A percentile compares a stretch with the other conserved stretches of the same genome.
Evolutionary conservation across 2,797 vertebrate species (phyloP).

Genomic region (Clarias laeviceps): DNA sequence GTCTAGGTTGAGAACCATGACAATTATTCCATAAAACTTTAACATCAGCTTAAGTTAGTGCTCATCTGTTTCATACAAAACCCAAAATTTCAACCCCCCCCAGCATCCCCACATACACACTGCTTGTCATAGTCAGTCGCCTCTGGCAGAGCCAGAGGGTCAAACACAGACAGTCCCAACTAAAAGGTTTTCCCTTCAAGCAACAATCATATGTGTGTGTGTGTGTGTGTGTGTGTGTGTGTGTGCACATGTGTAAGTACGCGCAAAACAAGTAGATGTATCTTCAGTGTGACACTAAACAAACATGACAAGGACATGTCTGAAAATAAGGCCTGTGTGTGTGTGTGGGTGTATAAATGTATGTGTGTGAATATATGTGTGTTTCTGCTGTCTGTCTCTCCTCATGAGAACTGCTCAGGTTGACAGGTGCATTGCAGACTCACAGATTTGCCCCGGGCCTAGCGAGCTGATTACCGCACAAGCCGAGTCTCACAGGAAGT

Average conservation of each 20-base stretch:
- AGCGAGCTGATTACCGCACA: constrained; percentile 69
- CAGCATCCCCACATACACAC: constrained; percentile 12
- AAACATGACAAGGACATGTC: constrained; percentile 44
- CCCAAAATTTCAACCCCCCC: constrained; percentile 42
- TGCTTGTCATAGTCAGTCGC: constrained; percentile 50
- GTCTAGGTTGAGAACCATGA: constrained; percentile 11
- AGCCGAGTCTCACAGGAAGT: constrained; percentile 69
- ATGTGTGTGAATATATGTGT: constrained; percentile 14
- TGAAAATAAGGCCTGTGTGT: constrained; percentile 16
- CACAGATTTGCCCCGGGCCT: constrained; percentile 64
- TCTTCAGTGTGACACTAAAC: constrained; percentile 47
- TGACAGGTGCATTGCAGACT: constrained; percentile 64
- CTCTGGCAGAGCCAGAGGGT: constrained; percentile 56
- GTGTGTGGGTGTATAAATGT: constrained; percentile 29
- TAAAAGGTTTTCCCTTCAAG: constrained; percentile 61
- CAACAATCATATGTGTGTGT: constrained; percentile 38
- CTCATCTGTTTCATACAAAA: constrained; percentile 50
- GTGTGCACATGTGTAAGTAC: constrained; percentile 5
- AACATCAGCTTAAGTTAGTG: constrained; percentile 3
- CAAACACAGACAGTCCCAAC: constrained; percentile 50
- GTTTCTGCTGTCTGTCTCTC: constrained; percentile 20
- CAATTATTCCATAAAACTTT: constrained; percentile 29
- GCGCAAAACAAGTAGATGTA: constrained; percentile 16
- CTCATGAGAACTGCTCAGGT: constrained; percentile 31
- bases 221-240: constrained; percentile 32